Percentiles rank a stretch among this genome's conserved stretches.
These are phyloP conservation scores for Papilio polyxenes DNA, from an alignment of 1,140 invertebrate genomes.

Conservation along the genomic window DNA sequence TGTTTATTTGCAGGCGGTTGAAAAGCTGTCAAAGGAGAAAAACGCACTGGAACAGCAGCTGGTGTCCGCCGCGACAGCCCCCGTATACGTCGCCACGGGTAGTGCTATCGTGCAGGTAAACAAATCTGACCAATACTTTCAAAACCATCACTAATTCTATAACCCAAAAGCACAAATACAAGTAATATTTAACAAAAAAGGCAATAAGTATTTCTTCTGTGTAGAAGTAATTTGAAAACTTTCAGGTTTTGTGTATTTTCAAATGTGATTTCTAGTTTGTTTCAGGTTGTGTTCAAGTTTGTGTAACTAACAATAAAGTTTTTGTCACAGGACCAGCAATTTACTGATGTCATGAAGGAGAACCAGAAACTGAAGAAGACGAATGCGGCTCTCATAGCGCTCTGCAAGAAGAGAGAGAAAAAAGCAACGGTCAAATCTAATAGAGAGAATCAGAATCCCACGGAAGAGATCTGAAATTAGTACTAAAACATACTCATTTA, in stretches of 20 bases:
- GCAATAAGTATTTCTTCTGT: no score
- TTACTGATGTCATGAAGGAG: conserved; percentile 71
- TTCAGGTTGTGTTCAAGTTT: no score
- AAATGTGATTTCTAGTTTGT: no score
- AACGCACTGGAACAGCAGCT: conserved; percentile 58
- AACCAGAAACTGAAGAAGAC: conserved; percentile 73
- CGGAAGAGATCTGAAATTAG: conserved; percentile 27
- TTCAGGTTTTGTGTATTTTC: no score
- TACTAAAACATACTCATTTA: conserved; percentile 24
- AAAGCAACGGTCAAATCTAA: conserved; percentile 49
- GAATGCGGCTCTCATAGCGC: conserved; percentile 63
- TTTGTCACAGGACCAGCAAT: conserved; percentile 70
- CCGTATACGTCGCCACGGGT: conserved; percentile 66
- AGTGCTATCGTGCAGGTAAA: conserved; percentile 72
- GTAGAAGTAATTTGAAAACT: no score
- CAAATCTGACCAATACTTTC: background rate
- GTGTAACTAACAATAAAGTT: background rate
- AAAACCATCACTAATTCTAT: background rate
- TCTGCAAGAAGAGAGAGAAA: conserved; percentile 71
- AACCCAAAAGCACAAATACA: background rate
- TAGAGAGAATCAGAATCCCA: conserved; percentile 60
- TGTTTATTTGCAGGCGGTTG: conserved; percentile 48
- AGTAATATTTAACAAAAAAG: conserved; percentile 1
- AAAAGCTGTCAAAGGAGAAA: conserved; percentile 62
- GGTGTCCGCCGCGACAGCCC: conserved; percentile 35